These are phyloP conservation scores for Loriculus beryllinus DNA, from an alignment of 2,797 vertebrate genomes.

Conservation along the genomic window DNA sequence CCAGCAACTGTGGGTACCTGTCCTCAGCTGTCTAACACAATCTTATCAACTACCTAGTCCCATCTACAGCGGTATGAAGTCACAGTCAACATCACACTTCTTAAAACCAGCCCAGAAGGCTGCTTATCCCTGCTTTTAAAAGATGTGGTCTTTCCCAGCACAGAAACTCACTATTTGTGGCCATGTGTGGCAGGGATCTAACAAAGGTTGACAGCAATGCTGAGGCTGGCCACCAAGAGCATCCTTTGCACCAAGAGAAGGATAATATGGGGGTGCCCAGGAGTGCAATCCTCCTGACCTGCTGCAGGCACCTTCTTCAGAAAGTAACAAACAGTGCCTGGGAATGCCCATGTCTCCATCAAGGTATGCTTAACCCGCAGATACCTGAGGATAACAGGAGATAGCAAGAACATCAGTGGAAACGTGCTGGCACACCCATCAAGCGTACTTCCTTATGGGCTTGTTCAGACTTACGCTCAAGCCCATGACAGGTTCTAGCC, in stretches of 20 bases:
- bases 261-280: background rate
- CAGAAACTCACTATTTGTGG: background rate
- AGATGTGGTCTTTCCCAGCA: accelerated
- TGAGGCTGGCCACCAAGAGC: background rate
- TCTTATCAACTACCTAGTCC: background rate
- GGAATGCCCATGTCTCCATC: background rate
- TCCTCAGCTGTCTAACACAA: background rate
- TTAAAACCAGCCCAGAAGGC: background rate
- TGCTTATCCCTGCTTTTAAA: background rate
- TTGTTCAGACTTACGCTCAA: background rate
- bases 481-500: background rate
- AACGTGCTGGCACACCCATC: background rate
- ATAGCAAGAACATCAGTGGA: background rate
- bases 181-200: accelerated
- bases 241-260: background rate
- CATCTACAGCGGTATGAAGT: background rate
- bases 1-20: background rate
- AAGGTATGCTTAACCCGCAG: background rate
- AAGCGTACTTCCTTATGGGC: background rate
- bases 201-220: background rate
- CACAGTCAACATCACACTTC: background rate
- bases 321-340: background rate
- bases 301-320: background rate
- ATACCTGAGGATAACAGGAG: background rate
- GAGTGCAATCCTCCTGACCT: background rate